Conservation (phyloP, 30 jellyfish, hydroid and myxozoan genomes). For the Hydra vulgaris region DNA sequence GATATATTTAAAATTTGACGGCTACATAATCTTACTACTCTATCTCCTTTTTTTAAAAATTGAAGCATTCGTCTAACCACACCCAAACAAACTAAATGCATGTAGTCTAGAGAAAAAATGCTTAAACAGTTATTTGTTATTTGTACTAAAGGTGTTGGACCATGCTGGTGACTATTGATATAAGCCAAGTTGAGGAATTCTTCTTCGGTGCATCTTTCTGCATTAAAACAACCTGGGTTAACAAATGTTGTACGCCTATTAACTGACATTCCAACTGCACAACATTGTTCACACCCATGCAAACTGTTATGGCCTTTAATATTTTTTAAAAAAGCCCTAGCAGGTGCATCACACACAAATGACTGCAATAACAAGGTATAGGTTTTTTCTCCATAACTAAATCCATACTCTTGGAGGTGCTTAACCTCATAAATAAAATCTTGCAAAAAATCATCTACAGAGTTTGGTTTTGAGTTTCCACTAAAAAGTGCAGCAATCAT, state of each 20-base stretch:
- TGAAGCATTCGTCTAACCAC: neutral
- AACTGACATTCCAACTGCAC: neutral
- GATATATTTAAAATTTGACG: neutral
- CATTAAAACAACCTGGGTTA: neutral
- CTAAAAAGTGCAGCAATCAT: constrained; percentile 30
- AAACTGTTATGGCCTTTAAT: neutral
- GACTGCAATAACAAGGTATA: neutral
- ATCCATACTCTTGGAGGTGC: constrained; percentile 6
- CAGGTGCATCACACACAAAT: neutral
- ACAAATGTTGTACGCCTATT: neutral
- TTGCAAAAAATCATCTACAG: constrained; percentile 12
- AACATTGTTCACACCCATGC: neutral
- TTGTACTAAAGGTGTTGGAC: neutral
- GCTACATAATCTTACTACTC: neutral
- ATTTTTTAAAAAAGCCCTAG: neutral
- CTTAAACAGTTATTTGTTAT: neutral
- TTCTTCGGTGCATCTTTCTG: neutral
- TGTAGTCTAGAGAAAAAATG: neutral
- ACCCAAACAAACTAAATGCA: neutral
- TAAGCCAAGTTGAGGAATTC: neutral
- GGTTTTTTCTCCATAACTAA: constrained; percentile 1
- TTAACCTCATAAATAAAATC: constrained; percentile 16
- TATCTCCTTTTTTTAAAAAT: neutral
- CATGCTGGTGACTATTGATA: neutral
- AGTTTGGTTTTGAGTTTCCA: constrained; percentile 32